Conservation (phyloP, 2,113 vertebrate genomes). For the Leucopsar rothschildi region DNA sequence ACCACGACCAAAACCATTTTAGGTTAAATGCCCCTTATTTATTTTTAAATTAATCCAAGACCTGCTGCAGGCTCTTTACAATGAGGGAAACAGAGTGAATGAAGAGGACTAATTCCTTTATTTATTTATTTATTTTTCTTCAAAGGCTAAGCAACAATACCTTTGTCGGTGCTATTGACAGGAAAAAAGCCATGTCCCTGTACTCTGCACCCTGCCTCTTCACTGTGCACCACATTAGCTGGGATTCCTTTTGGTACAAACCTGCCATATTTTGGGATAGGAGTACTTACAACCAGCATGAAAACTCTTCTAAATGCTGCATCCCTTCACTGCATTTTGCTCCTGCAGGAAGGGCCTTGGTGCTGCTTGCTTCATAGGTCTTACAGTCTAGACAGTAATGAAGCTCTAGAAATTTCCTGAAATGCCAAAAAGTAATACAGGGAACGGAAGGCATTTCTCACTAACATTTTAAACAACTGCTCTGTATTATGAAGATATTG, state of each 20-base stretch:
- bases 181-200: neutral
- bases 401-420: slow-evolving; percentile 3
- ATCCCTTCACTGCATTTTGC: neutral
- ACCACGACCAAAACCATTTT: neutral
- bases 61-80: neutral
- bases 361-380: neutral
- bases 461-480: neutral
- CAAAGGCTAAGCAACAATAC: neutral
- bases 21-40: neutral
- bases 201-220: neutral
- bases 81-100: neutral
- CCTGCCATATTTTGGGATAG: neutral
- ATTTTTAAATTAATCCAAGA: neutral
- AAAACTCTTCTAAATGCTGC: neutral
- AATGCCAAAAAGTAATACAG: neutral
- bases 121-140: neutral
- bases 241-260: neutral
- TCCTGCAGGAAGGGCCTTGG: neutral
- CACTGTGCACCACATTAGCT: neutral
- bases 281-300: neutral
- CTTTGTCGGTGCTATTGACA: neutral
- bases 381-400: neutral
- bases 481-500: neutral
- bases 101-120: neutral
- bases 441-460: neutral